Evolutionary conservation across 2,888 invertebrate genomes (phyloP), one percentile per base, ranked within the genome.

Genomic region (Masnerella sp.): DNA sequence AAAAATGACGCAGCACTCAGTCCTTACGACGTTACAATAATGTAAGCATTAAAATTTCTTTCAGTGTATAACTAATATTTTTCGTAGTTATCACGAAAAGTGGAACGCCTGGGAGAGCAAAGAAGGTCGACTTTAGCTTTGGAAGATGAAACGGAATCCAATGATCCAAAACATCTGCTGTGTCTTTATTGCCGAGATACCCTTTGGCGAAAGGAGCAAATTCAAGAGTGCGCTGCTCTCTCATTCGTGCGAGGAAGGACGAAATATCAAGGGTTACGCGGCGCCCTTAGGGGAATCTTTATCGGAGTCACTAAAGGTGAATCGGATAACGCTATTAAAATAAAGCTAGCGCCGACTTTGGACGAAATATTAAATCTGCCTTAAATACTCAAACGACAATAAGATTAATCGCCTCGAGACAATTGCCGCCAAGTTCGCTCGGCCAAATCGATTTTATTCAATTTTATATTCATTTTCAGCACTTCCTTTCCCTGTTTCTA

Each of bases 81-180:
- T 36, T 52, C 47, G 40, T 8, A 18, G 47, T 40, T 52, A 65
- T 71, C 45, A 52, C 34, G 38, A 38, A 71, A 51, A 67, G 38
- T 36, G 15, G 40, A 30, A 56, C 18, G 30, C 47, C 15, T 30
- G 30, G 8, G 25, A 49, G 40, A 56, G 49, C 49, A 43, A 54
- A 56, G 52, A 15, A 47, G 34, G 18, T 54, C 59, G 59, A 40
- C 45, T 64, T 71, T 72, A 52, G 30, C 58, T 65, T 58, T 38
- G 47, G 25, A 61, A 61, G 72, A 67, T 67, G 54, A 72, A 72
- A 72, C 67, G 64, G 67, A 67, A 67, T 72, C 49, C 72, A 61
- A 67, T 72, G 72, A 72, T 61, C 54, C 72, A 54, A 72, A 67
- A 72, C 65, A 72, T 72, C 72, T 61, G 61, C 49, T 42, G 42